These are phyloP conservation scores for Mesopsocus fuscifrons DNA, from an alignment of 2,888 invertebrate genomes.

Conservation along the genomic window DNA sequence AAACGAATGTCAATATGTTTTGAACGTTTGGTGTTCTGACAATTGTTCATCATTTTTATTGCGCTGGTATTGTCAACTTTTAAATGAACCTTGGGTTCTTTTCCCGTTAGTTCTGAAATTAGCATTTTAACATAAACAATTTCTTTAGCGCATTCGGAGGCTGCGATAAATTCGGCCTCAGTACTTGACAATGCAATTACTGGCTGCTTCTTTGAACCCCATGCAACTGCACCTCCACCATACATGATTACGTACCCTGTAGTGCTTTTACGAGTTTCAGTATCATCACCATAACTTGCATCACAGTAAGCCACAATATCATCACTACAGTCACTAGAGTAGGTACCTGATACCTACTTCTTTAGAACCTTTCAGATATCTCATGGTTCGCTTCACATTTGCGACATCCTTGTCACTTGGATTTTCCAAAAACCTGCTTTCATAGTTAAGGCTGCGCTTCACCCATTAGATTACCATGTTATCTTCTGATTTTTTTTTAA, in stretches of 20 bases:
- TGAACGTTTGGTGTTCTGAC: slow-evolving; percentile 11
- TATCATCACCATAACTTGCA: not conserved
- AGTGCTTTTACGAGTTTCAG: slow-evolving; percentile 10
- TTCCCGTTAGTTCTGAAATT: slow-evolving; percentile 13
- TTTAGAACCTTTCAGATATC: slow-evolving; percentile 13
- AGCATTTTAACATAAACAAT: slow-evolving; percentile 16
- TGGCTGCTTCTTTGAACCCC: slow-evolving; percentile 17
- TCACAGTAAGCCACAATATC: slow-evolving; percentile 1
- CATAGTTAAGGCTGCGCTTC: too few species aligned
- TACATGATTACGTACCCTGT: slow-evolving; percentile 10
- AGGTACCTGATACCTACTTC: too few species aligned
- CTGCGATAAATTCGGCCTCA: slow-evolving; percentile 19
- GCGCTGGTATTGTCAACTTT: slow-evolving; percentile 16
- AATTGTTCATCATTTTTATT: slow-evolving; percentile 15
- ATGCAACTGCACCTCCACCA: slow-evolving; percentile 17
- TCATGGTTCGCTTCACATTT: slow-evolving; percentile 13
- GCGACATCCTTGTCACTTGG: slow-evolving; percentile 14
- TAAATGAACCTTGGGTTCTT: slow-evolving; percentile 9
- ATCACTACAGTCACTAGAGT: too few species aligned
- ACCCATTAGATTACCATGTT: too few species aligned
- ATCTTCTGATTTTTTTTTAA: too few species aligned
- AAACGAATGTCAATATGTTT: slow-evolving; percentile 16
- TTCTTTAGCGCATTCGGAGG: slow-evolving; percentile 16
- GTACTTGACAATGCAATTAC: slow-evolving; percentile 17
- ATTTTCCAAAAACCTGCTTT: slow-evolving; percentile 15